Conservation (phyloP, 92 coral and sea anemone genomes). For the Porites lobata region DNA sequence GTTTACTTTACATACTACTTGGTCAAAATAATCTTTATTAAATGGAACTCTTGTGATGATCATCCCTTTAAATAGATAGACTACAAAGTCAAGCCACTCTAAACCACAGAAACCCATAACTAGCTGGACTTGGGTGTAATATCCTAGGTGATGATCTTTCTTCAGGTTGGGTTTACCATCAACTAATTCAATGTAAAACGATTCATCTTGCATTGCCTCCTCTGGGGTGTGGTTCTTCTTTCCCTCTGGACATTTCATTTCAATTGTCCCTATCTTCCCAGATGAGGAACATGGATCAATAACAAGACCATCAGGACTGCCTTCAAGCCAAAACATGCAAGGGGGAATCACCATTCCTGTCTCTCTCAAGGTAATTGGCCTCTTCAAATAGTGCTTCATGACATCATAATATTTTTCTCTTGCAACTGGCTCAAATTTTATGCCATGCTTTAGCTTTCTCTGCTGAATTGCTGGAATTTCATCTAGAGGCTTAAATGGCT, state of each 20-base stretch:
- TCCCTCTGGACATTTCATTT: conserved; percentile 51
- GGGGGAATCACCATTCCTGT: conserved; percentile 63
- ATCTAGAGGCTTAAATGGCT: too few relatives aligned
- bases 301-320: conserved; percentile 68
- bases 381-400: conserved; percentile 54
- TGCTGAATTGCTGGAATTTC: too few relatives aligned
- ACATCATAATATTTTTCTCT: conserved; percentile 66
- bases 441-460: conserved; percentile 64
- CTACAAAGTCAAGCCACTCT: conserved; percentile 53
- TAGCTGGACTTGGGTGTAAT: conserved; percentile 59
- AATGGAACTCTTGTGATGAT: conserved; percentile 45
- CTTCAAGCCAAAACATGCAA: conserved; percentile 69
- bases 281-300: conserved; percentile 46
- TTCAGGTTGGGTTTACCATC: conserved; percentile 39
- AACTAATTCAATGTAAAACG: conserved; percentile 37
- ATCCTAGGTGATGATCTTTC: too few relatives aligned
- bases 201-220: conserved; percentile 51
- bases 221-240: conserved; percentile 58
- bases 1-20: conserved; percentile 31
- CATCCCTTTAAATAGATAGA: conserved; percentile 43
- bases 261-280: conserved; percentile 24
- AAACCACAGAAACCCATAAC: conserved; percentile 56
- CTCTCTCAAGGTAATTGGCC: conserved; percentile 52
- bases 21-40: conserved; percentile 48
- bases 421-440: conserved; percentile 65